phyloP scores from a whole-genome alignment of 1,140 invertebrate genomes.

The Calephelis virginiensis region DNA sequence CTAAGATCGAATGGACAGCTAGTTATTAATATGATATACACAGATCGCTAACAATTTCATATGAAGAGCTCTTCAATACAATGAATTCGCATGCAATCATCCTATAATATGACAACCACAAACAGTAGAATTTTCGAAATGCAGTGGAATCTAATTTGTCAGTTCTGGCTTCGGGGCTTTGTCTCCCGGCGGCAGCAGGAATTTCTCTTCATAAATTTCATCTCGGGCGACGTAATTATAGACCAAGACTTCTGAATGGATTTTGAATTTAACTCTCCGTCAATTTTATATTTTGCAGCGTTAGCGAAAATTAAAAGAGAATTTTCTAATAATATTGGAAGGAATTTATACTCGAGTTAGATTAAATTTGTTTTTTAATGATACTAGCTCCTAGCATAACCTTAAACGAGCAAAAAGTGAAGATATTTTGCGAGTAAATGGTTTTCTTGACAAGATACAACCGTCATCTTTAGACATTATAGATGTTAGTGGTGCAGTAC shows the following conservation, averaged over 20 bases:
- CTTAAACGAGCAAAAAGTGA: too few species aligned
- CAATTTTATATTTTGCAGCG: conserved; percentile 19
- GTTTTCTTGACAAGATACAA: too few species aligned
- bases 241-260: conserved; percentile 20
- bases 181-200: conserved; percentile 27
- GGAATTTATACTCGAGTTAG: not conserved
- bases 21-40: too few species aligned
- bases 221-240: conserved; percentile 27
- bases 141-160: conserved; percentile 19
- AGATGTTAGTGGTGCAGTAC: too few species aligned
- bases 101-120: conserved; percentile 9
- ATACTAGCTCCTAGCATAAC: too few species aligned
- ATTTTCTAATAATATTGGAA: not conserved
- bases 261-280: conserved; percentile 29
- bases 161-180: conserved; percentile 20
- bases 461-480: too few species aligned
- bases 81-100: not conserved
- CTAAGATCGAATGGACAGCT: too few species aligned
- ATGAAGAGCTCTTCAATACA: not conserved
- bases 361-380: too few species aligned
- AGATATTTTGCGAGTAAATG: too few species aligned
- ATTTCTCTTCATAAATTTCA: conserved; percentile 29
- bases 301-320: conserved; percentile 1
- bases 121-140: conserved; percentile 13
- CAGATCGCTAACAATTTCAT: too few species aligned